A percentile compares a stretch with the other conserved stretches of the same genome.
These are phyloP conservation scores for Lateolabrax maculatus DNA, from an alignment of 2,797 vertebrate genomes.

Conservation along the genomic window DNA sequence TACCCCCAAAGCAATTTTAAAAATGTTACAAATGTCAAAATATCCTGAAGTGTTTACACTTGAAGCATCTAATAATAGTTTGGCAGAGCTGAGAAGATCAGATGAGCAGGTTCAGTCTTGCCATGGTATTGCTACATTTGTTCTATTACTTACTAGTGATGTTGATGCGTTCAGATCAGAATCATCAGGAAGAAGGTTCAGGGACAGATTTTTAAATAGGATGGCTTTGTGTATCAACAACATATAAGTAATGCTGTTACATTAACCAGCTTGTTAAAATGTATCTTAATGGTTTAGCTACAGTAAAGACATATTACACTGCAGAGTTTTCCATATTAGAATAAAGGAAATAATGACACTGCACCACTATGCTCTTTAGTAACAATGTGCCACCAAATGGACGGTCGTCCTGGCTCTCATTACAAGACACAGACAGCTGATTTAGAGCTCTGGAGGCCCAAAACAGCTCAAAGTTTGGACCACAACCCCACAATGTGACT, in stretches of 20 bases:
- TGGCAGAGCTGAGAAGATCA: not conserved
- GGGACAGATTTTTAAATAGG: not conserved
- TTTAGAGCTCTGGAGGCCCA: not conserved
- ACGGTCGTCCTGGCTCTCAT: too few species aligned
- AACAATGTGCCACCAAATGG: not conserved
- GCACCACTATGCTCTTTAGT: not conserved
- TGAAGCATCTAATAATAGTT: slow-evolving; percentile 8
- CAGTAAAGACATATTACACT: not conserved
- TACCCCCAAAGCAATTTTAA: slow-evolving; percentile 7
- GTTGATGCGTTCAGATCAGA: not conserved
- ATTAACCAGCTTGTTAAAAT: not conserved
- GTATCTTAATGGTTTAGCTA: not conserved
- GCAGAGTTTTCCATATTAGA: not conserved
- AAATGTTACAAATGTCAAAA: slow-evolving; percentile 29
- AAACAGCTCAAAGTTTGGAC: not conserved
- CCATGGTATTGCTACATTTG: not conserved
- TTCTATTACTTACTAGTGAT: not conserved
- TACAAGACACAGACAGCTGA: too few species aligned
- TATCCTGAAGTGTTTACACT: slow-evolving; percentile 3
- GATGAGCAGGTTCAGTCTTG: slow-evolving; percentile 26
- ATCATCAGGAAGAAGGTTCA: not conserved
- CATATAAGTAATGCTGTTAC: not conserved
- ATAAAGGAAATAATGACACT: not conserved
- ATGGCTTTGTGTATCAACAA: not conserved
- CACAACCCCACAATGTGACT: not conserved